A percentile compares a stretch with the other conserved stretches of the same genome.
Conservation (phyloP, 1,140 invertebrate genomes). For the Aphis gossypii region DNA sequence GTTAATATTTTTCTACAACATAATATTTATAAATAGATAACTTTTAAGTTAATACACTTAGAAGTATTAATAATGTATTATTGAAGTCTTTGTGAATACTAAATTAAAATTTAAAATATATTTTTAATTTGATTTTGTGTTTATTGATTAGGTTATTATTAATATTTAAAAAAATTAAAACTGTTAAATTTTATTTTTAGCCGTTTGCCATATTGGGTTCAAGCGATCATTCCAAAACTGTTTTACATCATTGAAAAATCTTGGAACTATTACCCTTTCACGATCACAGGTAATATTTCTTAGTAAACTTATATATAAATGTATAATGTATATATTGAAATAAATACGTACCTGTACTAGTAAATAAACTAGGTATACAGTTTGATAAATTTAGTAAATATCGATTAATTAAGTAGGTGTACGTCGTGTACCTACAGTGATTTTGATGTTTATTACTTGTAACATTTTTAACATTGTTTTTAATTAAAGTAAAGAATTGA, state of each 20-base stretch:
- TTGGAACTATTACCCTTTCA: slow-evolving; percentile 95
- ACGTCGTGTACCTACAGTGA: not conserved
- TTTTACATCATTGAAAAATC: slow-evolving; percentile 94
- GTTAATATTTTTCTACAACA: not conserved
- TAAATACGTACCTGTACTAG: not conserved
- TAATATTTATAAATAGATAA: not conserved
- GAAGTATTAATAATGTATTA: not conserved
- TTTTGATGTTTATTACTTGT: not conserved
- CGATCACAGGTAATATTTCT: slow-evolving; percentile 76
- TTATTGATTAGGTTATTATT: not conserved
- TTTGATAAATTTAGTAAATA: not conserved
- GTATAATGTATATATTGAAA: not conserved
- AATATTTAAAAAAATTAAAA: not conserved
- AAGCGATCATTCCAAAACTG: slow-evolving; percentile 84
- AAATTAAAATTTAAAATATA: not conserved
- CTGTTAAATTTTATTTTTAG: slow-evolving; percentile 67
- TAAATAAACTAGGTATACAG: not conserved
- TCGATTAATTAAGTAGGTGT: not conserved
- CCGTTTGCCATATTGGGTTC: slow-evolving; percentile 88
- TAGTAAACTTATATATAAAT: slow-evolving; percentile 29
- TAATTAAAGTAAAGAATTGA: not conserved
- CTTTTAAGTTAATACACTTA: not conserved
- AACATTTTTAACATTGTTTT: not conserved
- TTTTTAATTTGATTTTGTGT: not conserved
- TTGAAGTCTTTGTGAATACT: not conserved